A percentile compares a stretch with the other conserved stretches of the same genome.
phyloP scores from a whole-genome alignment of 2,888 invertebrate genomes.

The Desoria tigrina region DNA sequence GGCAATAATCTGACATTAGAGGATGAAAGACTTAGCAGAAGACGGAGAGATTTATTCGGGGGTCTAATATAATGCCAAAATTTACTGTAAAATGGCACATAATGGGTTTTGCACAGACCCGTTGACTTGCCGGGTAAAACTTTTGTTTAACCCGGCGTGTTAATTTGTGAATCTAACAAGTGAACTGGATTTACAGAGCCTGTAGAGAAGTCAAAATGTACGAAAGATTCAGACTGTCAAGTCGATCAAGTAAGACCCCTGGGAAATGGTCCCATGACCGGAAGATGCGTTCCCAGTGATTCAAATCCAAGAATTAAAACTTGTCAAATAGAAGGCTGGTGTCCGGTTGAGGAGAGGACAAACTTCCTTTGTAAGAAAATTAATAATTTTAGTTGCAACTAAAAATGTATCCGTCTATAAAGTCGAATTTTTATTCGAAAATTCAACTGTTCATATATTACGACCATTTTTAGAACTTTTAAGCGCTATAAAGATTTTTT shows the following conservation, averaged over 20 bases:
- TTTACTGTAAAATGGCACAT: no score
- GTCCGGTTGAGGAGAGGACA: conserved; percentile 59
- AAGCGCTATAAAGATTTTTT: no score
- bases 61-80: no score
- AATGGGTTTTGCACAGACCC: no score
- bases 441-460: neutral
- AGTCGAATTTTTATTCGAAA: no score
- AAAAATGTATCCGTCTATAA: no score
- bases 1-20: no score
- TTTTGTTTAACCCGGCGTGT: no score
- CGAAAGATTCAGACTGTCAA: conserved; percentile 51
- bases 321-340: conserved; percentile 59
- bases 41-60: no score
- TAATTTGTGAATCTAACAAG: neutral
- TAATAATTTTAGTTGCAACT: neutral
- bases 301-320: conserved; percentile 43
- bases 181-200: conserved; percentile 42
- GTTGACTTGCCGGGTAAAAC: neutral
- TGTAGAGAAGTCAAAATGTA: conserved; percentile 54
- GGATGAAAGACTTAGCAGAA: no score
- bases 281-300: conserved; percentile 56
- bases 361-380: conserved; percentile 52
- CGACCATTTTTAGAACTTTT: neutral
- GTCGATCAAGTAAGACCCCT: conserved; percentile 51
- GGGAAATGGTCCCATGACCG: conserved; percentile 58